Conservation (phyloP, 1,140 invertebrate species). For the Drosophila biarmipes region DNA sequence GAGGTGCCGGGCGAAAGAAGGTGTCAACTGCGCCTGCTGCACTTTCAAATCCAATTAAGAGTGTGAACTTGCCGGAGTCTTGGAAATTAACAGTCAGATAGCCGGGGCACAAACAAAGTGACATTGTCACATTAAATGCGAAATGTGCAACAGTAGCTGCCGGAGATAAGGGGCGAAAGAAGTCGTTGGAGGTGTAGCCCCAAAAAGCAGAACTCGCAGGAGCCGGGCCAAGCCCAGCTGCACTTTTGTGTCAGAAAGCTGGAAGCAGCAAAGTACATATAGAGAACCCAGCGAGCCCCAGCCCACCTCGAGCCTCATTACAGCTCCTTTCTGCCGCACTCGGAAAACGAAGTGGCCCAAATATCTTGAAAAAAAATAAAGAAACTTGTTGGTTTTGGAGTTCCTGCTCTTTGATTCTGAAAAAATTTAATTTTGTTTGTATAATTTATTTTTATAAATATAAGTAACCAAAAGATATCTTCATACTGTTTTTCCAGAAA, state of each 20-base stretch:
- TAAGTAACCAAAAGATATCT: no score
- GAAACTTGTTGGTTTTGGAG: not conserved
- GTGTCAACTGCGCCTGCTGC: constrained; percentile 51
- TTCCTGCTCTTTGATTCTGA: not conserved
- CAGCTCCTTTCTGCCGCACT: constrained; percentile 40
- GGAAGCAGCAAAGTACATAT: constrained; percentile 29
- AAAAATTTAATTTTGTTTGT: no score
- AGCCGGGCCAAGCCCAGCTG: constrained; percentile 72
- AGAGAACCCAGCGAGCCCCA: constrained; percentile 31
- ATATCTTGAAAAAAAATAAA: not conserved
- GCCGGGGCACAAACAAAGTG: constrained; percentile 59
- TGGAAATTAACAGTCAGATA: constrained; percentile 75
- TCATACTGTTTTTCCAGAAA: no score
- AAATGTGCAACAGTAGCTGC: constrained; percentile 74
- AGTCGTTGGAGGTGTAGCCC: constrained; percentile 23
- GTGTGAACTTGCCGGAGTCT: constrained; percentile 70
- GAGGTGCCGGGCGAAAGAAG: constrained; percentile 14
- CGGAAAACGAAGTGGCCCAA: not conserved
- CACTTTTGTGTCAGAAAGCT: constrained; percentile 72
- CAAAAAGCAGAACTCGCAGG: constrained; percentile 28
- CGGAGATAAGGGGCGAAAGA: constrained; percentile 35
- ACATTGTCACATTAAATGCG: constrained; percentile 79
- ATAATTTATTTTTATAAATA: no score
- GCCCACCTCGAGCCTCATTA: constrained; percentile 60
- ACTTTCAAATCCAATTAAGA: constrained; percentile 82